Evolutionary conservation across 2,113 vertebrate species (phyloP).

Genomic region (Promerops cafer): DNA sequence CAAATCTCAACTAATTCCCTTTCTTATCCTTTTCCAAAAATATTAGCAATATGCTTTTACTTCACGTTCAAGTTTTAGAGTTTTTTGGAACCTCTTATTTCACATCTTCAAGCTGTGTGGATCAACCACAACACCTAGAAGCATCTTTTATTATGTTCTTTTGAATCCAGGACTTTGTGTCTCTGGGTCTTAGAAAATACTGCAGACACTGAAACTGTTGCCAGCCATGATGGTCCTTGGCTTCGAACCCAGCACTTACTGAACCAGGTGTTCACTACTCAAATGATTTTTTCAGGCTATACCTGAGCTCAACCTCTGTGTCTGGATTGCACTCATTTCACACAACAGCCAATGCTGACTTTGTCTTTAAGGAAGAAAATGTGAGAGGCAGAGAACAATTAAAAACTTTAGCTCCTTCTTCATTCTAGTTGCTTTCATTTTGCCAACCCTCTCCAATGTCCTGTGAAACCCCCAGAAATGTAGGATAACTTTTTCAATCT

Average conservation of each 20-base stretch:
- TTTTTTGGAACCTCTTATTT: not conserved
- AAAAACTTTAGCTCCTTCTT: not conserved
- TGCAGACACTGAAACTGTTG: not conserved
- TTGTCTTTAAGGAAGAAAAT: not conserved
- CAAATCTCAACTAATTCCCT: not conserved
- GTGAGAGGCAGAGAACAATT: not conserved
- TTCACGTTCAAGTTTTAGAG: not conserved
- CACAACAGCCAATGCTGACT: not conserved
- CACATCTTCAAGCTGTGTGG: not conserved
- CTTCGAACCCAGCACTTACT: not conserved
- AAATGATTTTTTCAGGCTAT: not conserved
- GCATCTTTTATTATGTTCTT: not conserved
- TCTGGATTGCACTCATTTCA: not conserved
- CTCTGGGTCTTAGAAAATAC: not conserved
- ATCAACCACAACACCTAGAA: not conserved
- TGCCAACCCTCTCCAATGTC: not conserved
- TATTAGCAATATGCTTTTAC: not conserved
- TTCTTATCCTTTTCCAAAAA: not conserved
- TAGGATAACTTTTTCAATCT: not conserved
- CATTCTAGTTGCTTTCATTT: not conserved
- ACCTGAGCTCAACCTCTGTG: not conserved
- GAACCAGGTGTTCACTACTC: not conserved
- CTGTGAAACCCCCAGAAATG: not conserved
- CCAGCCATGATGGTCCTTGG: not conserved
- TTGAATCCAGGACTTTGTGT: not conserved